Evolutionary conservation across 2,113 vertebrate species (phyloP).

Genomic region (Amphilophus citrinellus): DNA sequence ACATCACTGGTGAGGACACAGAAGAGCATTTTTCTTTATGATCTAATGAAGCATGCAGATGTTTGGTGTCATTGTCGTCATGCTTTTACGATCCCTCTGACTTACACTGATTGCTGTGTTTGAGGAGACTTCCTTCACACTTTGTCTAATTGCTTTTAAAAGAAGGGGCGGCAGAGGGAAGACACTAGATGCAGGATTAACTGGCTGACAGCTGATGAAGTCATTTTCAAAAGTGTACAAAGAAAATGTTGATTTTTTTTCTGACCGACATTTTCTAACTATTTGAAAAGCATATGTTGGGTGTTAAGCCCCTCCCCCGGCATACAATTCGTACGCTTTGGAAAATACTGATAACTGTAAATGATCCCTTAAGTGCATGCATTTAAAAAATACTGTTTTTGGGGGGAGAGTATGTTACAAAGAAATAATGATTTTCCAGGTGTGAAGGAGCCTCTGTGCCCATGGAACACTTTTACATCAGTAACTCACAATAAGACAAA

Average conservation of each 20-base stretch:
- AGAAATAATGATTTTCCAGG: too few relatives aligned
- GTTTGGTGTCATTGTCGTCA: background rate
- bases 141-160: background rate
- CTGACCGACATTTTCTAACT: too few relatives aligned
- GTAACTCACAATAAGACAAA: too few relatives aligned
- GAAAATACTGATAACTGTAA: too few relatives aligned
- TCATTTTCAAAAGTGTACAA: background rate
- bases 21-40: conserved; percentile 1
- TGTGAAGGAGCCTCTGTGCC: too few relatives aligned
- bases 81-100: conserved; percentile 1
- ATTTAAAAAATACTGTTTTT: background rate
- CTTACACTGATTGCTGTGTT: background rate
- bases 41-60: conserved; percentile 15
- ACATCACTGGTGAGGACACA: background rate
- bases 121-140: background rate
- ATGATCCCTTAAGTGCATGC: background rate
- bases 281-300: too few relatives aligned
- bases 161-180: background rate
- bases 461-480: too few relatives aligned
- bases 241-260: too few relatives aligned
- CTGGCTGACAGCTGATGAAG: background rate
- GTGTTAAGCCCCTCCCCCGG: too few relatives aligned
- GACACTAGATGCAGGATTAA: background rate
- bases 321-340: too few relatives aligned
- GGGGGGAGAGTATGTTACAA: too few relatives aligned